These are phyloP conservation scores for Anarhynchus alexandrinus DNA, from an alignment of 2,113 vertebrate genomes.

Conservation along the genomic window DNA sequence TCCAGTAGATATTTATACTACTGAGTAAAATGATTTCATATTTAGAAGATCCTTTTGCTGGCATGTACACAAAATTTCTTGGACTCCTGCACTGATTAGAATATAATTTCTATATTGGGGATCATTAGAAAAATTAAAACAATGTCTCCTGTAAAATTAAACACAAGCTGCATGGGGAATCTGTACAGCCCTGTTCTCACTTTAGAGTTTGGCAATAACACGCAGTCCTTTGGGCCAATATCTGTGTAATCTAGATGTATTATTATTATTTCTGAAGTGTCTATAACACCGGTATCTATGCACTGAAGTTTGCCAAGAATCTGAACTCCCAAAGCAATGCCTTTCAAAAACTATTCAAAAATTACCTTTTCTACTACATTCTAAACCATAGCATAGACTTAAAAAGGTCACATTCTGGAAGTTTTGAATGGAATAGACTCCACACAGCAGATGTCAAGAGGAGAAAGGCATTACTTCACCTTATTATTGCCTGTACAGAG, in stretches of 20 bases:
- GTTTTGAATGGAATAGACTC: background rate
- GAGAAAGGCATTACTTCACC: background rate
- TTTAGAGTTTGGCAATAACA: slow-evolving; percentile 12
- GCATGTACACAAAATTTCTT: slow-evolving; percentile 22
- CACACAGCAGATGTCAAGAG: background rate
- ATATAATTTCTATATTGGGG: slow-evolving; percentile 21
- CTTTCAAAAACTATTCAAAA: background rate
- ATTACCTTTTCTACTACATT: background rate
- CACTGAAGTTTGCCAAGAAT: background rate
- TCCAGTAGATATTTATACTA: background rate
- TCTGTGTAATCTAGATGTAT: slow-evolving; percentile 14
- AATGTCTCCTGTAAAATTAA: slow-evolving; percentile 47
- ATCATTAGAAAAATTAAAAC: slow-evolving; percentile 56
- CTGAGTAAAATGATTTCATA: background rate
- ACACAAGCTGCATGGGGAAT: slow-evolving; percentile 14
- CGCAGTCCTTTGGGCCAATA: background rate
- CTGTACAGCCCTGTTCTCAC: background rate
- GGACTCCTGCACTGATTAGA: slow-evolving; percentile 3
- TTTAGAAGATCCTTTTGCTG: slow-evolving; percentile 20
- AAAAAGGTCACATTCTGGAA: background rate
- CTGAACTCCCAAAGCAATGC: background rate
- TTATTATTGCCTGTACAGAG: background rate
- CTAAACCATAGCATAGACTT: background rate
- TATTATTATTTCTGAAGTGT: slow-evolving; percentile 31
- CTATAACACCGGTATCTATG: background rate